Percentiles rank a stretch among this genome's conserved stretches.
phyloP scores from a whole-genome alignment of 2,888 invertebrate genomes.

The Xestia sexstrigata region DNA sequence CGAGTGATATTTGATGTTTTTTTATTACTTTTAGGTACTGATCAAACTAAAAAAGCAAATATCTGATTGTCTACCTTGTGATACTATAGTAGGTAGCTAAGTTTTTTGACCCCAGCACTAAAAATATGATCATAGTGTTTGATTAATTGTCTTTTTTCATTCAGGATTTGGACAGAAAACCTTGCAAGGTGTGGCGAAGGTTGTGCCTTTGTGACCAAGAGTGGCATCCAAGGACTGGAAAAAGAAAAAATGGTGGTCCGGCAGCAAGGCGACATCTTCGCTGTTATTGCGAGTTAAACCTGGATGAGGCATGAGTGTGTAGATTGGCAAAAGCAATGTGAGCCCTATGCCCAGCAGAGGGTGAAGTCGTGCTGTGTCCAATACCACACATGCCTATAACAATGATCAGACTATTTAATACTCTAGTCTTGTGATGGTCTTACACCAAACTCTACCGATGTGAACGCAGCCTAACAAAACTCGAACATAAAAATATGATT shows the following conservation, averaged over 20 bases:
- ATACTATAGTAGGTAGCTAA: not conserved
- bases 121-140: not conserved
- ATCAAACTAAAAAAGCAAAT: not conserved
- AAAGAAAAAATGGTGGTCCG: too few species aligned
- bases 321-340: not conserved
- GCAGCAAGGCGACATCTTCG: not conserved
- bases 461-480: slow-evolving; percentile 5
- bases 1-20: not conserved
- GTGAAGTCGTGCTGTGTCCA: not conserved
- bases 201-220: not conserved
- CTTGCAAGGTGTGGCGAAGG: too few species aligned
- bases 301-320: not conserved
- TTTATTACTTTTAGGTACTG: not conserved
- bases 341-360: not conserved
- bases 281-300: not conserved
- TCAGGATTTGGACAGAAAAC: not conserved
- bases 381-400: not conserved
- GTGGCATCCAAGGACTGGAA: not conserved
- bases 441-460: slow-evolving; percentile 1
- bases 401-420: not conserved
- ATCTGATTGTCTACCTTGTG: not conserved
- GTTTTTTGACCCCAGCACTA: not conserved
- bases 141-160: not conserved
- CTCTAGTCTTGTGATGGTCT: not conserved
- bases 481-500: slow-evolving; percentile 40